phyloP scores from a whole-genome alignment of 2,888 invertebrate genomes.

The Pristionchus japonicus region DNA sequence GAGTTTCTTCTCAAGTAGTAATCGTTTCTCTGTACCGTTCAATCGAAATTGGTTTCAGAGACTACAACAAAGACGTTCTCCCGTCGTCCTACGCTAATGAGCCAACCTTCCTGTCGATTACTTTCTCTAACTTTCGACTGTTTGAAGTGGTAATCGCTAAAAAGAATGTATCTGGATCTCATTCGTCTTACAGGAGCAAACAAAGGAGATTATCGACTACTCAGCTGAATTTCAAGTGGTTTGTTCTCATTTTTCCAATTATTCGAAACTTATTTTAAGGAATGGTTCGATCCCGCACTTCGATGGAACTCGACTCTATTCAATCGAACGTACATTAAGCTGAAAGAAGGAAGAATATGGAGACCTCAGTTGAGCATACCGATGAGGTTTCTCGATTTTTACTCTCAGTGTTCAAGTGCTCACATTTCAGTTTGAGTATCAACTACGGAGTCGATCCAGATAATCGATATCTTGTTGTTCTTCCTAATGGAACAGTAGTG shows the following conservation, averaged over 20 bases:
- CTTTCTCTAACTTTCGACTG: not conserved
- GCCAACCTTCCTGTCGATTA: not conserved
- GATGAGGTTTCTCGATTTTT: not conserved
- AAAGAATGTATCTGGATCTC: not conserved
- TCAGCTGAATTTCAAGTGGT: not conserved
- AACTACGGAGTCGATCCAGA: not conserved
- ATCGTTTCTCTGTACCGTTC: not conserved
- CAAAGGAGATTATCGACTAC: constrained; percentile 25
- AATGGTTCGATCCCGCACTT: not conserved
- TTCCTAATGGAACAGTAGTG: not conserved
- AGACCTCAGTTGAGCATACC: not conserved
- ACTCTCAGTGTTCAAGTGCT: not conserved
- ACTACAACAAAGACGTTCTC: not conserved
- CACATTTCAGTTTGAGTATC: not conserved
- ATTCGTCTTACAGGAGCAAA: not conserved
- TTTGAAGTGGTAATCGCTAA: not conserved
- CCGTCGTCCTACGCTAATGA: not conserved
- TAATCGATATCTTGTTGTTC: not conserved
- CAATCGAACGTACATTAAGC: not conserved
- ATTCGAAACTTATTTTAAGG: not conserved
- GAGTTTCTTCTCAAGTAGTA: not conserved
- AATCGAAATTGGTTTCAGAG: not conserved
- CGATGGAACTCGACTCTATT: not conserved
- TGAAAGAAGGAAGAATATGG: not conserved
- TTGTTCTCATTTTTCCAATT: not conserved